Evolutionary conservation across 1,140 invertebrate genomes (phyloP).

Genomic region (Drosophila littoralis): DNA sequence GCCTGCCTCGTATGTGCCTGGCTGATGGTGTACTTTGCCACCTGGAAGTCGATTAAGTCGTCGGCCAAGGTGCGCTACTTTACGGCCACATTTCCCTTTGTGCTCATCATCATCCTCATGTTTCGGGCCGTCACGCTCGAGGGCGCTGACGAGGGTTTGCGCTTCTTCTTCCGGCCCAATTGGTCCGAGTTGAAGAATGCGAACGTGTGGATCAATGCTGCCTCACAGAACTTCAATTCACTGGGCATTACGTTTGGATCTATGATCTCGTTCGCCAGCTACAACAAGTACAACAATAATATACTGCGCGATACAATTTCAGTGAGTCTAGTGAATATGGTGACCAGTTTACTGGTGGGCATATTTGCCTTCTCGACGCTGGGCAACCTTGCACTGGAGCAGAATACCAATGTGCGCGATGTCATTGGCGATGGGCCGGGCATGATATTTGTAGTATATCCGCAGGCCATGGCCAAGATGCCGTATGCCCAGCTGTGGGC

Average conservation of each 20-base stretch:
- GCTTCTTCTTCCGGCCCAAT: constrained; percentile 94
- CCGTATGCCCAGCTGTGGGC: constrained; percentile 94
- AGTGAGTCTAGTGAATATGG: constrained; percentile 92
- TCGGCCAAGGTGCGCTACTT: constrained; percentile 94
- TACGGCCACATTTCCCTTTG: constrained; percentile 93
- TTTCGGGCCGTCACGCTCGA: constrained; percentile 92
- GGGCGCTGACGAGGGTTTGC: constrained; percentile 91
- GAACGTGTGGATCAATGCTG: constrained; percentile 95
- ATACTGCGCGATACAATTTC: constrained; percentile 93
- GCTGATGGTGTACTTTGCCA: constrained; percentile 95
- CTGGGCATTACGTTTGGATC: constrained; percentile 96
- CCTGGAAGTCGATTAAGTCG: constrained; percentile 96
- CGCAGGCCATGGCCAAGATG: constrained; percentile 95
- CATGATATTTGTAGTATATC: constrained; percentile 95
- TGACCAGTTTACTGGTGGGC: constrained; percentile 93
- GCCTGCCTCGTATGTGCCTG: constrained; percentile 94
- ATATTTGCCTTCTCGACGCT: constrained; percentile 95
- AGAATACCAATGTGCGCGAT: constrained; percentile 90
- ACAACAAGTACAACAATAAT: constrained; percentile 96
- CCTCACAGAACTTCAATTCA: constrained; percentile 96
- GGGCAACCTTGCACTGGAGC: constrained; percentile 93
- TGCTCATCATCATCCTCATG: constrained; percentile 92
- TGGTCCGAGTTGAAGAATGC: constrained; percentile 93
- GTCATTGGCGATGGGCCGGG: constrained; percentile 95
- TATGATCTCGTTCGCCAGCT: constrained; percentile 97